A percentile compares a stretch with the other conserved stretches of the same genome.
phyloP scores from a whole-genome alignment of 1,140 invertebrate species.

The Euura lappo region DNA sequence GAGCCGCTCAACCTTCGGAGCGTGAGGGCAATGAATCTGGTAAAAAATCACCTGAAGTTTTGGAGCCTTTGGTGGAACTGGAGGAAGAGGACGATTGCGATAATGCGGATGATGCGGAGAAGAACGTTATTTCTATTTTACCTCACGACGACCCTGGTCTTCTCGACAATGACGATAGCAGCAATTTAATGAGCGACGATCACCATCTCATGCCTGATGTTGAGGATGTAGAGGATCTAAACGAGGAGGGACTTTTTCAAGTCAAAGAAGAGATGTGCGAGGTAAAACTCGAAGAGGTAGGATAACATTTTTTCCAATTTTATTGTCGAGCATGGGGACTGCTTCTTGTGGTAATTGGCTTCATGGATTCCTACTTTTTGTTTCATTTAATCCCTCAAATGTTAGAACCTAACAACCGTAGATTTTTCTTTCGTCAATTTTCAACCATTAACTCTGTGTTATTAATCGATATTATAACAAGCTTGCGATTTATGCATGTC shows the following conservation, averaged over 20 bases:
- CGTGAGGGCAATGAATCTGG: background rate
- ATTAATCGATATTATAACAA: constrained; percentile 10
- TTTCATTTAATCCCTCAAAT: constrained; percentile 18
- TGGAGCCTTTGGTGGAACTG: constrained; percentile 14
- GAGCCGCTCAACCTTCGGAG: constrained; percentile 16
- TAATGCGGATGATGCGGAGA: constrained; percentile 26
- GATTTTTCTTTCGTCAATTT: too few species aligned
- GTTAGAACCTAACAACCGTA: too few species aligned
- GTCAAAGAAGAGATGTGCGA: constrained; percentile 52
- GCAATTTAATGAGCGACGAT: constrained; percentile 12
- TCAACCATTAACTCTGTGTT: constrained; percentile 22
- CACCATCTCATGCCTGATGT: constrained; percentile 42
- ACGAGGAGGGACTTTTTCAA: constrained; percentile 37
- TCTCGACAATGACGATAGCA: constrained; percentile 31
- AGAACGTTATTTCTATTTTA: constrained; percentile 43
- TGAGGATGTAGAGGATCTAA: constrained; percentile 38
- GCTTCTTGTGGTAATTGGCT: too few species aligned
- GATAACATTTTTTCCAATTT: background rate
- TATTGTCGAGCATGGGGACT: background rate
- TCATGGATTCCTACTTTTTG: too few species aligned
- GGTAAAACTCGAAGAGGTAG: constrained; percentile 32
- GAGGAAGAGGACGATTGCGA: constrained; percentile 35
- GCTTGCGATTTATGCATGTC: constrained; percentile 23
- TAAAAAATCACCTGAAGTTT: background rate
- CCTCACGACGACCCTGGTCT: constrained; percentile 33